Conservation (phyloP, 2,113 vertebrate species). For the Chaetodon auriga region DNA sequence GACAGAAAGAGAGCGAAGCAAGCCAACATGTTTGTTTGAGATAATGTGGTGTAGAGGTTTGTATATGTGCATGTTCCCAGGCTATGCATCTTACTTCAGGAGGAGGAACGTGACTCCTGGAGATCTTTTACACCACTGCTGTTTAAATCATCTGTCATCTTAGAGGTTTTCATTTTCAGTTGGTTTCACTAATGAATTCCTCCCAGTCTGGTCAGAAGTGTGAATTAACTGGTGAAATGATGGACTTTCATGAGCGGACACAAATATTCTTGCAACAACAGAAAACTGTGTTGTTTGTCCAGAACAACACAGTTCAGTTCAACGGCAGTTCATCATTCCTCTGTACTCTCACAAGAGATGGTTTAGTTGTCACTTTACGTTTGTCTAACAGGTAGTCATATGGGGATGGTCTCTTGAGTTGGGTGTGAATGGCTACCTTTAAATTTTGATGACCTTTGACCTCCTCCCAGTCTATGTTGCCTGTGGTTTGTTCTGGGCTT, state of each 20-base stretch:
- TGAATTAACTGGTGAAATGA: neutral
- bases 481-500: no score
- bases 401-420: neutral
- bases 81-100: neutral
- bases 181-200: slow-evolving; percentile 11
- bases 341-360: no score
- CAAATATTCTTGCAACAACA: neutral
- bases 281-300: neutral
- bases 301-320: no score
- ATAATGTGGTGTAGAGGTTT: neutral
- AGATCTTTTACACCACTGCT: neutral
- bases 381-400: no score
- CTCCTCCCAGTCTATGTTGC: neutral
- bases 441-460: neutral
- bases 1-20: slow-evolving; percentile 7
- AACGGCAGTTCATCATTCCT: no score
- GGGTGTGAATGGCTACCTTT: neutral
- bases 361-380: no score
- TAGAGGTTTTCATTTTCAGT: neutral
- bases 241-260: neutral
- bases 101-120: neutral
- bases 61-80: slow-evolving; percentile 1
- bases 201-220: neutral
- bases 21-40: slow-evolving; percentile 3
- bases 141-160: slow-evolving; percentile 12